Base-by-base conservation (phyloP, 2,797 vertebrate genomes). In the Anas flavirostris region DNA sequence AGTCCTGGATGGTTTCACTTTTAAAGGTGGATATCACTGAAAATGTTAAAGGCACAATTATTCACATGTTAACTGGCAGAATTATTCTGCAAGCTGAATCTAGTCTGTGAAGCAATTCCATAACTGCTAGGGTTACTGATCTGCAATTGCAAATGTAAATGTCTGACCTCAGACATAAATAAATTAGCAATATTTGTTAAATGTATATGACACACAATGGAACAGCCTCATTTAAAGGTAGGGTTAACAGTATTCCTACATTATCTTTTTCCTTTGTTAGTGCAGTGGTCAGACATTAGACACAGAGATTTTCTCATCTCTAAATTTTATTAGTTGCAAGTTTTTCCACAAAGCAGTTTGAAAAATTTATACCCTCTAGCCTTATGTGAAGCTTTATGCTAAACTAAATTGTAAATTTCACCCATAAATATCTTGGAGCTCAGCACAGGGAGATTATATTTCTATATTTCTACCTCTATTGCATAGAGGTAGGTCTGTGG, bases 51-150 rank as follows among this genome's bases (percentile, higher is more conserved):
- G 7, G 10, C 56, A 39, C 14, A 60, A 5, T 82, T 89, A 31
- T 52, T 91, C 21, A 33, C 25, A 22, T 76, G 16, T 46, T 89
- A 35, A 26, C 39, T 74, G 31, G 4, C 50, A 74, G 46, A 73
- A 48, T 11, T 64, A 16, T 66, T 77, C 11, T 79, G 67, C 55
- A 72, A 70, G 14, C 6, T 90, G 33, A 63, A 39, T 75, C 29
- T 0, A 0, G 31, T 44, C 35, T 28, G 3, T 46, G 31, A 72
- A 44, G n/a, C 22, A 68, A 46, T 84, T 60, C 64, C 3, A 1
- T 72, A 73, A 60, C 4, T 60, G 13, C 21, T 74, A 28, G 22
- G 3, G 31, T 55, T 93, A n/a, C 59, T 72, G 12, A 2, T 93
- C 21, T 78, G 46, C 50, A 35, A 3, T 22, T 72, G 8, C 19